phyloP scores from a whole-genome alignment of 2,797 vertebrate genomes.

The Dromococcyx pavoninus region DNA sequence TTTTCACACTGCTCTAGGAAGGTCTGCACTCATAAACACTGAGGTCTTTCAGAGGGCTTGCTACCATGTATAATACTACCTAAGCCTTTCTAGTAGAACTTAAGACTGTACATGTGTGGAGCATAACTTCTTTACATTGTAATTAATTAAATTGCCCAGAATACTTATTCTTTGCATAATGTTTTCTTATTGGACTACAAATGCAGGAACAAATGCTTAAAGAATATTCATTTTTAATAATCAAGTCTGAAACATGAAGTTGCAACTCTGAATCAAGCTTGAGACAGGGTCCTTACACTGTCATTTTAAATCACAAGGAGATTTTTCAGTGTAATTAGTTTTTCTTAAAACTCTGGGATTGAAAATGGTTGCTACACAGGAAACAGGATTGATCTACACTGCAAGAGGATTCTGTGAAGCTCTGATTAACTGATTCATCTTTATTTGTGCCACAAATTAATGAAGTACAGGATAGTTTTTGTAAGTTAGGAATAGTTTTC shows the following conservation, averaged over 20 bases:
- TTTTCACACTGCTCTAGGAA: too few relatives aligned
- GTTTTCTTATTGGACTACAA: neutral
- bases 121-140: neutral
- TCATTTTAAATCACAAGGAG: neutral
- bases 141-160: neutral
- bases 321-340: neutral
- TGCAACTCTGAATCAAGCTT: neutral
- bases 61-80: too few relatives aligned
- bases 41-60: too few relatives aligned
- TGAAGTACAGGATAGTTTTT: neutral
- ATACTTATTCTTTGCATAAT: neutral
- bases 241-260: neutral
- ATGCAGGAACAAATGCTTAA: neutral
- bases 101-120: neutral
- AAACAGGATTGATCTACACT: neutral
- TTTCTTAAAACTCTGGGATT: neutral
- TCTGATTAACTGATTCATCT: neutral
- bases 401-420: neutral
- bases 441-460: neutral
- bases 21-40: too few relatives aligned
- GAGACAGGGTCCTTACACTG: neutral
- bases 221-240: neutral
- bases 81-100: neutral
- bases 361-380: neutral
- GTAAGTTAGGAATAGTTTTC: neutral